Evolutionary conservation across 2,888 invertebrate species (phyloP).

Genomic region (Chesias legatella): DNA sequence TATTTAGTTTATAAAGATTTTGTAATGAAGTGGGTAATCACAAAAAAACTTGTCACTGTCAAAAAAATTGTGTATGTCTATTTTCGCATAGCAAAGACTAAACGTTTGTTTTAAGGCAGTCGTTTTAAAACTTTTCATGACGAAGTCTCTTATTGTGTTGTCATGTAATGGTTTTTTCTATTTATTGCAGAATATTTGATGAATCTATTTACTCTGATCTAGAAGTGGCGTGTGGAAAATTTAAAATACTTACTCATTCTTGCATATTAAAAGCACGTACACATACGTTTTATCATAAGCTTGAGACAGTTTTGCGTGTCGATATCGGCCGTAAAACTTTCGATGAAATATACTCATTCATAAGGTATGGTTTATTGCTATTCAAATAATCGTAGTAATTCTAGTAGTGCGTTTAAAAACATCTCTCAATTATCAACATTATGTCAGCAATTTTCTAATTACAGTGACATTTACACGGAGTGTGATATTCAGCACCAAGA

Average conservation of each 20-base stretch:
- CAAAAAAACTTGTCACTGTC: too few relatives aligned
- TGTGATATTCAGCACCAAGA: constrained; percentile 72
- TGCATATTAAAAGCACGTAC: constrained; percentile 82
- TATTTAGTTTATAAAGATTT: neutral
- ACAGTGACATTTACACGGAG: constrained; percentile 75
- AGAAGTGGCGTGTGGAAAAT: constrained; percentile 80
- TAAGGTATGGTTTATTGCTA: constrained; percentile 51
- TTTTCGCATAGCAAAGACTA: too few relatives aligned
- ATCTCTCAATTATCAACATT: too few relatives aligned
- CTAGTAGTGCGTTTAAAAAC: too few relatives aligned
- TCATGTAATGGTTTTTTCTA: constrained; percentile 16
- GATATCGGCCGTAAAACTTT: constrained; percentile 73
- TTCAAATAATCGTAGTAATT: constrained; percentile 1
- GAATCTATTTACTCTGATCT: constrained; percentile 82
- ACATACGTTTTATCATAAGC: constrained; percentile 77
- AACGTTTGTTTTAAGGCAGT: too few relatives aligned
- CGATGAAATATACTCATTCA: constrained; percentile 77
- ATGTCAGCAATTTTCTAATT: constrained; percentile 18
- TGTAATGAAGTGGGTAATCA: too few relatives aligned
- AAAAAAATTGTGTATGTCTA: too few relatives aligned
- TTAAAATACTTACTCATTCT: constrained; percentile 80
- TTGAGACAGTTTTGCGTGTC: constrained; percentile 75
- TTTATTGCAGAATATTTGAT: constrained; percentile 80
- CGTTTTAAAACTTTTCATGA: too few relatives aligned
- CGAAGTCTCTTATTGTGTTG: neutral